These are phyloP conservation scores for Drosophila rellima DNA, from an alignment of 2,888 invertebrate genomes.

Conservation along the genomic window DNA sequence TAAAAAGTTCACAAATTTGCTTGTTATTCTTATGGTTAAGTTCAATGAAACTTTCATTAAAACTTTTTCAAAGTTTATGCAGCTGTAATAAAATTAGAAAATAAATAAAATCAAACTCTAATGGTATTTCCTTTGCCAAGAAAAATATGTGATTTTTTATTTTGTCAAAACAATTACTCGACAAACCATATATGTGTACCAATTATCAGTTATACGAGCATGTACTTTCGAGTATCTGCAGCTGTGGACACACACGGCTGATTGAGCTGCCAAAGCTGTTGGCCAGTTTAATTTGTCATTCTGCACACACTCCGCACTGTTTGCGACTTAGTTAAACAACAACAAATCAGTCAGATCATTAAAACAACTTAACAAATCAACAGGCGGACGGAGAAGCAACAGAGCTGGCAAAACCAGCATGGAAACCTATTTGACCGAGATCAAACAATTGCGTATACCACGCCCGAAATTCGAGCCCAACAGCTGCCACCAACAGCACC, in stretches of 20 bases:
- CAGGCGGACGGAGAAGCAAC: slow-evolving; percentile 52
- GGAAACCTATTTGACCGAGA: slow-evolving; percentile 94
- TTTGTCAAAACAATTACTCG: slow-evolving; percentile 5
- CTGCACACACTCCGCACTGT: slow-evolving; percentile 18
- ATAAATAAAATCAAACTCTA: too few species aligned
- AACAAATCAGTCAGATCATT: slow-evolving; percentile 65
- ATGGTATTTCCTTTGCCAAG: too few species aligned
- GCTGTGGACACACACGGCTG: not conserved
- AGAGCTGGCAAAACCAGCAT: slow-evolving; percentile 85
- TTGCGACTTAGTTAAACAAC: slow-evolving; percentile 63
- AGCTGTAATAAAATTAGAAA: not conserved
- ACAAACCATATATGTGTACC: not conserved
- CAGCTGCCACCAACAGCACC: slow-evolving; percentile 82
- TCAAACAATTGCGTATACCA: slow-evolving; percentile 93
- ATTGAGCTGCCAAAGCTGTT: slow-evolving; percentile 5
- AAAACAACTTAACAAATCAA: slow-evolving; percentile 65
- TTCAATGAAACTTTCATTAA: too few species aligned
- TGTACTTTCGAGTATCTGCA: not conserved
- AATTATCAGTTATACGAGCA: not conserved
- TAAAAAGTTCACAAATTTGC: too few species aligned
- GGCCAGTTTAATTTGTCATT: slow-evolving; percentile 23
- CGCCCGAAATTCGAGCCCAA: slow-evolving; percentile 91
- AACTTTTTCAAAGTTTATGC: too few species aligned
- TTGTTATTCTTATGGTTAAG: too few species aligned
- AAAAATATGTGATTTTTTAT: not conserved